phyloP scores from a whole-genome alignment of 2,888 invertebrate genomes.

The Seira sanloemensis region DNA sequence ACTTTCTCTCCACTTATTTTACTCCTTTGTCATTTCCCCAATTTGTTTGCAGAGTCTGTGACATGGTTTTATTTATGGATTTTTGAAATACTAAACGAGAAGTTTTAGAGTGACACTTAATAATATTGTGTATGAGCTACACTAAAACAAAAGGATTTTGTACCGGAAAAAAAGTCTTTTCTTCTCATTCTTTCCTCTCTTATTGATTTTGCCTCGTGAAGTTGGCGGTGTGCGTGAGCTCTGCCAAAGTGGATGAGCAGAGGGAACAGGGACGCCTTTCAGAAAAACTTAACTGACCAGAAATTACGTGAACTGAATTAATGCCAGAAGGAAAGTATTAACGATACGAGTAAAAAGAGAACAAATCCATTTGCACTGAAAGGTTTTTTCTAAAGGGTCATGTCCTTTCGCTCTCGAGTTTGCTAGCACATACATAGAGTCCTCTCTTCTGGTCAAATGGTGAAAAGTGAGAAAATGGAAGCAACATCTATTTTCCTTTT shows the following conservation, averaged over 20 bases:
- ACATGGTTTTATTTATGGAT: too few species aligned
- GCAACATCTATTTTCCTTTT: not conserved
- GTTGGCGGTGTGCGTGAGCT: not conserved
- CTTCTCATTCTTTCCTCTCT: not conserved
- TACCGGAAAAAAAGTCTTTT: not conserved
- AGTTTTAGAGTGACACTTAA: not conserved
- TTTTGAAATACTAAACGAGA: too few species aligned
- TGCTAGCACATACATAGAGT: too few species aligned
- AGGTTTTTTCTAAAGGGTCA: not conserved
- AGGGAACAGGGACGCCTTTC: not conserved
- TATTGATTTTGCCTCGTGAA: slow-evolving; percentile 10
- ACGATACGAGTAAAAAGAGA: not conserved
- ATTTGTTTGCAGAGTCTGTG: too few species aligned
- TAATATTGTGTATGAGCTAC: not conserved
- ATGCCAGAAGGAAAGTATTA: slow-evolving; percentile 22
- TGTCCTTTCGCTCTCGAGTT: not conserved
- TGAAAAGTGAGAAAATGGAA: not conserved
- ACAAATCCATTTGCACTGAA: slow-evolving; percentile 6
- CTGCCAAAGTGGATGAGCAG: not conserved
- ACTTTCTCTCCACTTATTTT: not conserved
- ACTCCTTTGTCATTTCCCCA: not conserved
- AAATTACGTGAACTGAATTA: slow-evolving; percentile 55
- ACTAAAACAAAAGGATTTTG: not conserved
- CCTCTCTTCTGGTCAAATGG: not conserved
- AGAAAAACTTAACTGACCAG: slow-evolving; percentile 53